Conservation (phyloP, 2,888 invertebrate genomes). For the Drosophila koepferae region DNA sequence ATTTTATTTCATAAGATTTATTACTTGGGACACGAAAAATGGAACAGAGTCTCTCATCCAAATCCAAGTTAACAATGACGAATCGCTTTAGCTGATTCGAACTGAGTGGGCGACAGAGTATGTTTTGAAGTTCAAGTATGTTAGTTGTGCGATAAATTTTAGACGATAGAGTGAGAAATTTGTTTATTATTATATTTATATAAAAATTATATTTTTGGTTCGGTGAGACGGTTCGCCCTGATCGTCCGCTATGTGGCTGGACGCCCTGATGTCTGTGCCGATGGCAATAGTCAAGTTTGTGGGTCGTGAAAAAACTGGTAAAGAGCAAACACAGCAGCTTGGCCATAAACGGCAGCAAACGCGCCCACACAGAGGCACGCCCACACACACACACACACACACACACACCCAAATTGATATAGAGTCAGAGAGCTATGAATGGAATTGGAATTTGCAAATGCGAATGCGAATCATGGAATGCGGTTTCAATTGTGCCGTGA, state of each 20-base stretch:
- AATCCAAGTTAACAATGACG: not conserved
- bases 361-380: conserved; percentile 25
- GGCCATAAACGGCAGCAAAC: conserved; percentile 46
- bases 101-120: not conserved
- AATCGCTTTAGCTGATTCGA: not conserved
- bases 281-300: not conserved
- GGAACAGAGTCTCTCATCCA: not conserved
- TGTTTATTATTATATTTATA: not conserved
- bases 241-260: conserved; percentile 17
- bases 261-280: conserved; percentile 59
- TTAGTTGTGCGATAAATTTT: not conserved
- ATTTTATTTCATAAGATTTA: not conserved
- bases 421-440: conserved; percentile 39
- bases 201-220: not conserved
- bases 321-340: conserved; percentile 12
- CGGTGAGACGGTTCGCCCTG: conserved; percentile 2
- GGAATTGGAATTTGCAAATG: conserved; percentile 50
- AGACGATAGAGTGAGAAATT: not conserved
- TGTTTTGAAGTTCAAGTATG: not conserved
- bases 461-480: conserved; percentile 37
- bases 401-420: not conserved
- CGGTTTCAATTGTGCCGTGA: not conserved
- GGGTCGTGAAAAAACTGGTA: conserved; percentile 5
- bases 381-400: conserved; percentile 8
- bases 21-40: too few species aligned